Evolutionary conservation across 2,113 vertebrate species (phyloP).

Genomic region (Noctilio leporinus): DNA sequence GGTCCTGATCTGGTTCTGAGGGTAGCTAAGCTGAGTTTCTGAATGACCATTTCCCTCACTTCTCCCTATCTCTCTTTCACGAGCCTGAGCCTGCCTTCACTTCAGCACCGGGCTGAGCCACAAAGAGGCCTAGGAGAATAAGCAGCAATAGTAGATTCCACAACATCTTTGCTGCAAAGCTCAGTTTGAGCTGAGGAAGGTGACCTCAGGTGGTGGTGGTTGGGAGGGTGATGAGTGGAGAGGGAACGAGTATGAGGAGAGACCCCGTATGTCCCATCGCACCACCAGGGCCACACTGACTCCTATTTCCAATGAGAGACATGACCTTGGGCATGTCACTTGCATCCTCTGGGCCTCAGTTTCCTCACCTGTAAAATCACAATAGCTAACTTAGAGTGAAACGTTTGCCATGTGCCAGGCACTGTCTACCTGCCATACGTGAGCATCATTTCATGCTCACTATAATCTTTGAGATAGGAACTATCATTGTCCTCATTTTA

Average conservation of each 20-base stretch:
- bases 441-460: background rate
- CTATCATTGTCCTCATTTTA: background rate
- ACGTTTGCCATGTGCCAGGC: background rate
- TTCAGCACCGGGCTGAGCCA: background rate
- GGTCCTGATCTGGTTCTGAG: background rate
- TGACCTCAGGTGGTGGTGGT: background rate
- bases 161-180: background rate
- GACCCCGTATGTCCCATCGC: accelerated
- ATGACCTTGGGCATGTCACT: background rate
- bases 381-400: background rate
- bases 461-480: background rate
- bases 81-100: background rate
- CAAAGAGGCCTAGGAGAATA: background rate
- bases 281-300: background rate
- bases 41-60: background rate
- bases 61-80: background rate
- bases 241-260: background rate
- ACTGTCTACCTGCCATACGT: accelerated
- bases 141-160: background rate
- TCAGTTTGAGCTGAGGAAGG: background rate
- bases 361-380: background rate
- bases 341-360: background rate
- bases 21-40: background rate
- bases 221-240: too few relatives aligned
- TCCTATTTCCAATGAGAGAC: background rate